Percentiles rank a stretch among this genome's conserved stretches.
phyloP scores from a whole-genome alignment of 2,113 vertebrate species.

The Thunnus maccoyii region DNA sequence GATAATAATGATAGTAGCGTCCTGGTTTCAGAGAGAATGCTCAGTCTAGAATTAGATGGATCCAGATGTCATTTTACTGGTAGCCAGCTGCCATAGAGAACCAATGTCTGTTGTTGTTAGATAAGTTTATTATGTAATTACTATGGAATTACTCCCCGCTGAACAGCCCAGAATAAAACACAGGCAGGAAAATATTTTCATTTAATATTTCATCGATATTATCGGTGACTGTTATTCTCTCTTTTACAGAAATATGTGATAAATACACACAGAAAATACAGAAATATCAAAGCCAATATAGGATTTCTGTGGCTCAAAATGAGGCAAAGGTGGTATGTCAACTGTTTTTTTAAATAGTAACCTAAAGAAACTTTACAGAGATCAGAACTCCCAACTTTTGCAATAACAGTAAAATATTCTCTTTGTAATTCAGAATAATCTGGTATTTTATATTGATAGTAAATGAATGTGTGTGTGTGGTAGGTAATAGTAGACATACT shows the following conservation, averaged over 20 bases:
- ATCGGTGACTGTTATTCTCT: background rate
- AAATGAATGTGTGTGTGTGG: background rate
- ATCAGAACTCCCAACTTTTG: background rate
- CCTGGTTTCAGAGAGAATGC: slow-evolving; percentile 32
- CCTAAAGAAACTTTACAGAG: background rate
- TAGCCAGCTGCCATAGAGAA: slow-evolving; percentile 64
- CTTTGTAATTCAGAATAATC: background rate
- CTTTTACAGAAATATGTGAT: background rate
- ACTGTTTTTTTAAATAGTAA: too few relatives aligned
- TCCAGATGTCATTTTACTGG: slow-evolving; percentile 64
- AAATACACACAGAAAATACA: background rate
- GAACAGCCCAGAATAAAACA: slow-evolving; percentile 37
- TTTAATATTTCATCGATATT: background rate
- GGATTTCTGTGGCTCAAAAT: background rate
- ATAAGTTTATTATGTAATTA: slow-evolving; percentile 76
- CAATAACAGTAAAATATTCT: background rate
- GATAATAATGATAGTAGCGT: background rate
- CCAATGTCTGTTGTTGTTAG: slow-evolving; percentile 60
- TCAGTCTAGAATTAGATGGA: slow-evolving; percentile 52
- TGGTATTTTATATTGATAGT: background rate
- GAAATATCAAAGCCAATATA: too few relatives aligned
- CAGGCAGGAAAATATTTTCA: background rate
- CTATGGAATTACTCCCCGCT: slow-evolving; percentile 56
- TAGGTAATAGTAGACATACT: slow-evolving; percentile 10
- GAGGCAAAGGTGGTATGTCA: background rate